These are phyloP conservation scores for Oplegnathus fasciatus DNA, from an alignment of 2,113 vertebrate species.

Conservation along the genomic window DNA sequence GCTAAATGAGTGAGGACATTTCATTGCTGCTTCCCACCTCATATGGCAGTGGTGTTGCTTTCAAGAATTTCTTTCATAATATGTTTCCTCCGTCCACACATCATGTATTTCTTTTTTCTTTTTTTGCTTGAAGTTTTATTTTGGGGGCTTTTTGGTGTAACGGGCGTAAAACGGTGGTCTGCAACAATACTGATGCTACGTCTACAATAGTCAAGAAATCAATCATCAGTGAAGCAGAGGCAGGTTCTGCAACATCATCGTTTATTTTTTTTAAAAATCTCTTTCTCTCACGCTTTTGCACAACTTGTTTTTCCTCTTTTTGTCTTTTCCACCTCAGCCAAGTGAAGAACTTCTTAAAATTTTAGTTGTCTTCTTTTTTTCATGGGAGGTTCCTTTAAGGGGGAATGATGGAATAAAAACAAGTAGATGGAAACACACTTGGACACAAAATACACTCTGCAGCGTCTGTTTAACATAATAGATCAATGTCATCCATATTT, in stretches of 20 bases:
- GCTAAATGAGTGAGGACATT: neutral
- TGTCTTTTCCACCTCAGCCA: neutral
- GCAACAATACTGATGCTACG: neutral
- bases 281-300: neutral
- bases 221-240: neutral
- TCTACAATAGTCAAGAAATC: conserved; percentile 10
- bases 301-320: conserved; percentile 4
- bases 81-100: neutral
- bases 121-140: neutral
- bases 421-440: neutral
- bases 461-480: conserved; percentile 4
- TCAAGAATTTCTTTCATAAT: neutral
- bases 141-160: neutral
- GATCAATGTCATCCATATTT: conserved; percentile 4
- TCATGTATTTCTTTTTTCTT: neutral
- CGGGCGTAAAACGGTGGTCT: conserved; percentile 6
- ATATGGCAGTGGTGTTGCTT: neutral
- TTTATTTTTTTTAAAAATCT: conserved; percentile 23
- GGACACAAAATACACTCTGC: neutral
- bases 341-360: neutral
- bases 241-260: conserved; percentile 8
- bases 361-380: neutral
- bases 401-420: no score
- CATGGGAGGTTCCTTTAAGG: neutral
- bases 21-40: neutral